Base-by-base conservation (phyloP, 92 coral and sea anemone species). In the Hydrozoanthus gracilis region DNA sequence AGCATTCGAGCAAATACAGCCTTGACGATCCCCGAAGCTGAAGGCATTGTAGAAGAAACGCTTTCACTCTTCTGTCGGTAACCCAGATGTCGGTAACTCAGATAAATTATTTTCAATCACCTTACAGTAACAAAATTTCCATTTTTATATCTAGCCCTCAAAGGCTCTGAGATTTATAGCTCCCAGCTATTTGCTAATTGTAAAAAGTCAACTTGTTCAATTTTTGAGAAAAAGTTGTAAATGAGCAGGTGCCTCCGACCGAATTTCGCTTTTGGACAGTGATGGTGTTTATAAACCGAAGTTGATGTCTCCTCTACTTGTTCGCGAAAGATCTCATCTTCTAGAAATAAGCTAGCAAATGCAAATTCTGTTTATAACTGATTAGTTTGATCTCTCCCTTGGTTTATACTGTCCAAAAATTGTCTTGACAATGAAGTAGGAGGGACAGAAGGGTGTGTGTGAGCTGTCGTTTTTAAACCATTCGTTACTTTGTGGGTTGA, bases 1-100 rank as follows among this genome's bases (percentile, higher is more conserved):
- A 97, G 68, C n/a, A 93, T 50, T n/a, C 99, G 92, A 0, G 98
- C 93, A 11, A 95, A 88, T 18, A 92, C 82, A 0, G 99, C 92
- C 86, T 95, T 97, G 17, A 97, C 95, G 68, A 97, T 87, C 39
- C 83, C 86, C 44, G 92, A 93, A 12, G 82, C 83, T 7, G 88
- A 87, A 7, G 90, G 73, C 95, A 93, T 91, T 39, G 18, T 46
- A 15, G 20, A 39, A 35, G 15, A 39, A 72, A 44, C 1, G 55
- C 6, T 47, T 72, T 27, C 55, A 13, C 17, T 45, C 8, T 15
- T 5, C 27, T 10, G 48, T 71, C 55, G 18, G 16, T 15, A 14
- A 44, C 47, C 55, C 14, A 14, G 51, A 5, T 11, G 15, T 7
- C 9, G 14, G 49, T 7, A 27, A 10, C 46, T 4, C 17, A 18